Percentiles rank a stretch among this genome's conserved stretches.
These are phyloP conservation scores for Sebastes hubbsi DNA, from an alignment of 2,797 vertebrate genomes.

Conservation along the genomic window DNA sequence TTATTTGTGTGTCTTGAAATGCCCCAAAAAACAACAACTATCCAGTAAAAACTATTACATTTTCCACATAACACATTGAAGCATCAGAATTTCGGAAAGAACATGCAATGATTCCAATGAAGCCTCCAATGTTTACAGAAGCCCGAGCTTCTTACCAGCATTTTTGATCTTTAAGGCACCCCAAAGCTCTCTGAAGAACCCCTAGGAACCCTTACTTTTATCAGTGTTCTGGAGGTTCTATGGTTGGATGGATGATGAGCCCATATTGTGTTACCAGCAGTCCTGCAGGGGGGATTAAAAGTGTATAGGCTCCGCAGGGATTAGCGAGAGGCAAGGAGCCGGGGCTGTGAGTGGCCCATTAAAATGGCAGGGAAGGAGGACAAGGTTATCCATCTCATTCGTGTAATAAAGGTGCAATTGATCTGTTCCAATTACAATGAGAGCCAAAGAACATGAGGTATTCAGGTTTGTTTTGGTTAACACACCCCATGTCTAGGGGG, in stretches of 20 bases:
- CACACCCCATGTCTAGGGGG: constrained; percentile 11
- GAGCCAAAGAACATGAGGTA: constrained; percentile 56
- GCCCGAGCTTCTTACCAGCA: constrained; percentile 3
- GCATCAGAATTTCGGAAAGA: constrained; percentile 13
- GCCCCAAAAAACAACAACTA: not conserved
- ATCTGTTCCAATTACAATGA: constrained; percentile 74
- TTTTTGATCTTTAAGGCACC: constrained; percentile 46
- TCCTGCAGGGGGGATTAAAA: constrained; percentile 70
- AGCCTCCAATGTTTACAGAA: constrained; percentile 33
- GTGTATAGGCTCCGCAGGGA: constrained; percentile 68
- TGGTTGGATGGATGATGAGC: constrained; percentile 53
- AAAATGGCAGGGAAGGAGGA: constrained; percentile 62
- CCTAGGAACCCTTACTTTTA: constrained; percentile 36
- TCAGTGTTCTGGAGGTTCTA: constrained; percentile 44
- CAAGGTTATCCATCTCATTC: constrained; percentile 76
- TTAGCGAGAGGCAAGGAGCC: constrained; percentile 61
- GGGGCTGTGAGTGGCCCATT: constrained; percentile 68
- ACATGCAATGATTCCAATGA: not conserved
- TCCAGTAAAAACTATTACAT: not conserved
- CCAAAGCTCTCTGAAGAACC: constrained; percentile 18
- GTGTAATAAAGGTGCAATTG: constrained; percentile 75
- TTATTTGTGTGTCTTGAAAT: not conserved
- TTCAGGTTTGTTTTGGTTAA: constrained; percentile 68
- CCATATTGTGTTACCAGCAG: constrained; percentile 58
- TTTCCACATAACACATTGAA: not conserved